These are phyloP conservation scores for Borostomias antarcticus DNA, from an alignment of 2,797 vertebrate genomes.

Conservation along the genomic window DNA sequence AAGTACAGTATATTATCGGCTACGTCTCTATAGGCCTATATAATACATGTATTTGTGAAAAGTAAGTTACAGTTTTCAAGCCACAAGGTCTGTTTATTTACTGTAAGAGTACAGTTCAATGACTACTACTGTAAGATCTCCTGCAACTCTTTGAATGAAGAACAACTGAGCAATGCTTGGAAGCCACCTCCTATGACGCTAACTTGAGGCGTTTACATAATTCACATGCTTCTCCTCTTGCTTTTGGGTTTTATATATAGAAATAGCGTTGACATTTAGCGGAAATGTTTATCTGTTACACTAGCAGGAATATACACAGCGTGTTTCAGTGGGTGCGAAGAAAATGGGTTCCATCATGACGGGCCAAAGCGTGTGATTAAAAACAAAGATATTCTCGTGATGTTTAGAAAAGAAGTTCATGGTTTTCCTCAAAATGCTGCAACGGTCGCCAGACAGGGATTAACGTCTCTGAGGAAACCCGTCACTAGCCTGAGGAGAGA, in stretches of 20 bases:
- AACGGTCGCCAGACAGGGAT: slow-evolving; percentile 10
- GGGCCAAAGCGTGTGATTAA: not conserved
- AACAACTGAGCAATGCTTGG: not conserved
- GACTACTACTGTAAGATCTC: not conserved
- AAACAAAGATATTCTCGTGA: slow-evolving; percentile 9
- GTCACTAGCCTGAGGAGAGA: not conserved
- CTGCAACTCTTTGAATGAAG: not conserved
- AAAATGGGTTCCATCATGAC: too few relatives aligned
- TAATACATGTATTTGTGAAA: not conserved
- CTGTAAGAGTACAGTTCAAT: not conserved
- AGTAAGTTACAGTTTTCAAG: too few relatives aligned
- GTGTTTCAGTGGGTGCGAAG: slow-evolving; percentile 5
- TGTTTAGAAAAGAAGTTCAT: slow-evolving; percentile 5
- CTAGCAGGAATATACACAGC: not conserved
- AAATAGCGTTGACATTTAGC: not conserved
- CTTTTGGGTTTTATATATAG: not conserved
- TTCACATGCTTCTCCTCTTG: not conserved
- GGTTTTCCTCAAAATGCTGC: slow-evolving; percentile 12
- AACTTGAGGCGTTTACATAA: not conserved
- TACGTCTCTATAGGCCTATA: too few relatives aligned
- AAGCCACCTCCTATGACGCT: not conserved
- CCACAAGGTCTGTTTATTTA: not conserved
- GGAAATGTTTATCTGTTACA: not conserved
- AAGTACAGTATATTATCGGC: not conserved
- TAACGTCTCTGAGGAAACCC: not conserved